These are phyloP conservation scores for Cotesia congregata DNA, from an alignment of 2,888 invertebrate genomes.

Conservation along the genomic window DNA sequence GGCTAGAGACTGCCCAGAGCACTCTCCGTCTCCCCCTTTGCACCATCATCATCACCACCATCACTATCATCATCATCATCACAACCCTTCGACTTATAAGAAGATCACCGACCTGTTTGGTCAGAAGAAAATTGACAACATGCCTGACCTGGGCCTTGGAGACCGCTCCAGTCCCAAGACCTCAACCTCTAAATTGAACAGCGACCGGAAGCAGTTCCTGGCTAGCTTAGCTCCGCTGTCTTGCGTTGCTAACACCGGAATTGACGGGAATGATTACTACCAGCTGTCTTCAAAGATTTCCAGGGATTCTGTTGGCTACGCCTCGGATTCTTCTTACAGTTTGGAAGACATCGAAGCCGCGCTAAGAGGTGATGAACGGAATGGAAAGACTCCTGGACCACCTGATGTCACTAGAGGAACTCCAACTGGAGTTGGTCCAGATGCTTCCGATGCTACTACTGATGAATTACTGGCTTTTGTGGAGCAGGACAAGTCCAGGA, in stretches of 20 bases:
- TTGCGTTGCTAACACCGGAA: slow-evolving; percentile 77
- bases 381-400: slow-evolving; percentile 72
- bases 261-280: slow-evolving; percentile 75
- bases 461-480: slow-evolving; percentile 89
- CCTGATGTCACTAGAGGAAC: slow-evolving; percentile 87
- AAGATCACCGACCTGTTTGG: slow-evolving; percentile 77
- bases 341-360: slow-evolving; percentile 77
- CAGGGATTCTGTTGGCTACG: slow-evolving; percentile 75
- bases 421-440: slow-evolving; percentile 71
- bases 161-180: slow-evolving; percentile 61
- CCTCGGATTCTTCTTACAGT: slow-evolving; percentile 79
- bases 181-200: slow-evolving; percentile 68
- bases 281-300: slow-evolving; percentile 72
- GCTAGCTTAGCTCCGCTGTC: slow-evolving; percentile 85
- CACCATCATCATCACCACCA: slow-evolving; percentile 46
- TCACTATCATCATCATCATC: slow-evolving; percentile 52
- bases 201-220: slow-evolving; percentile 83
- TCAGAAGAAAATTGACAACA: slow-evolving; percentile 66
- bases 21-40: slow-evolving; percentile 59
- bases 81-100: slow-evolving; percentile 74
- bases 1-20: slow-evolving; percentile 37
- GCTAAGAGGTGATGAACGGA: slow-evolving; percentile 71
- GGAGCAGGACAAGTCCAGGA: slow-evolving; percentile 85
- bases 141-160: slow-evolving; percentile 74
- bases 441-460: slow-evolving; percentile 66